Percentiles rank a stretch among this genome's conserved stretches.
Evolutionary conservation across 53 echinoderm and acorn worm species (phyloP).

Genomic region (Hippasteria phrygiana): DNA sequence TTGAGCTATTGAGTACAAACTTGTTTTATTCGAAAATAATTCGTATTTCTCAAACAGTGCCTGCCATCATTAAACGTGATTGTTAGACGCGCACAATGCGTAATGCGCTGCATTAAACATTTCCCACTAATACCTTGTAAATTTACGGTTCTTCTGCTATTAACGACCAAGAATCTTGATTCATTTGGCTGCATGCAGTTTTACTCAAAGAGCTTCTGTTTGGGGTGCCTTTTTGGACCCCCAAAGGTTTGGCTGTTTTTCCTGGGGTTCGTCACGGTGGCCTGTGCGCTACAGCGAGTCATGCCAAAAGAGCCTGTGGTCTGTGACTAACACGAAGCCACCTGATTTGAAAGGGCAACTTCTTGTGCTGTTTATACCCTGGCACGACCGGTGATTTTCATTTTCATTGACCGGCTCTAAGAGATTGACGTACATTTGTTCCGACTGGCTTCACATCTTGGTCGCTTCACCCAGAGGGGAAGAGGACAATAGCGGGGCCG

Average conservation of each 20-base stretch:
- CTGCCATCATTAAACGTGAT: too few species aligned
- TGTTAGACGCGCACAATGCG: background rate
- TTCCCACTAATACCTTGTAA: background rate
- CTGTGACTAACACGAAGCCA: background rate
- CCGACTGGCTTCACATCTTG: constrained; percentile 34
- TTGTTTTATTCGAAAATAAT: too few species aligned
- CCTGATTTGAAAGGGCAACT: constrained; percentile 2
- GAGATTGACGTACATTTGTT: constrained; percentile 35
- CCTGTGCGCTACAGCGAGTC: background rate
- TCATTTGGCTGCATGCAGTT: background rate
- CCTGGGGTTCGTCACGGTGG: background rate
- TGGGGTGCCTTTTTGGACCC: background rate
- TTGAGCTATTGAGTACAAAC: too few species aligned
- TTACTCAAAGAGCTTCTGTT: background rate
- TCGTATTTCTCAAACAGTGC: too few species aligned
- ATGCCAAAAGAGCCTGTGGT: background rate
- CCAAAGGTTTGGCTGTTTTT: background rate
- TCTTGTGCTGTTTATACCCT: background rate
- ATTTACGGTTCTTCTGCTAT: background rate
- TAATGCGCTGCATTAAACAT: background rate
- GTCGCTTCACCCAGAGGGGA: background rate
- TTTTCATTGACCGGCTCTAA: background rate
- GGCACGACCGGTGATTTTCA: background rate
- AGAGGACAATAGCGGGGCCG: constrained; percentile 17
- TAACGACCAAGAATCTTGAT: background rate